Base-by-base conservation (phyloP, 92 coral and sea anemone genomes). In the Epizoanthus illoricatus region DNA sequence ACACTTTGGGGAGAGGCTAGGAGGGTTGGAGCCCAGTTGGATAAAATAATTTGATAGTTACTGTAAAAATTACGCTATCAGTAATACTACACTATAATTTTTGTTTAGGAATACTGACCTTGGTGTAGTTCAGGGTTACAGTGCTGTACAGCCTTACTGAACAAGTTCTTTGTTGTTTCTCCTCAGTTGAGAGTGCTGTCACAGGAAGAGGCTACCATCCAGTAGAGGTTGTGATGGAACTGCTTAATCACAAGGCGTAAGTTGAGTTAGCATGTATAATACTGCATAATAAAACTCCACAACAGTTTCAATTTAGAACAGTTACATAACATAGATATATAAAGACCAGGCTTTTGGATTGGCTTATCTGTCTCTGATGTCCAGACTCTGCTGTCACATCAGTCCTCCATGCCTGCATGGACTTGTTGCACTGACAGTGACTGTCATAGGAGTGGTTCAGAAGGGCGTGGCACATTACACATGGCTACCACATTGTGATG, bases 201-300 rank as follows among this genome's bases (percentile, higher is more conserved):
- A 74, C 86, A 49, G 90, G 92, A 56, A 88, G 69, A 54, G 91
- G 91, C 40, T 97, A 97, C 71, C 85, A 91, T 73, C 99, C 99
- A 75, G 81, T 90, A 5, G 97, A 94, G 66, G 97, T 97, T 15
- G 94, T 97, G 56, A 87, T 75, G 63, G 95, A 90, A 57, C 86
- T 97, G 41, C 81, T 97, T 68, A 86, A 85, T 17, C 97, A 93
- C 86, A 90, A 97, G 19, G 98, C 94, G 99, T 97, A 90, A 93
- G 99, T 91, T 43, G 20, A 13, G 10, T 49, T 49, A 49, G 12
- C 3, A 8, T 49, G 56, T 49, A 2, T 49, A 28, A 28, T 28
- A 28, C 1, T 28, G 33, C 33, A 28, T 28, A 28, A 28, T 28
- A 28, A 28, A 1, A 28, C 33, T 0, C 0, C 33, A 28, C 33